Conservation (phyloP, 2,888 invertebrate genomes). For the Argyresthia goedartella region DNA sequence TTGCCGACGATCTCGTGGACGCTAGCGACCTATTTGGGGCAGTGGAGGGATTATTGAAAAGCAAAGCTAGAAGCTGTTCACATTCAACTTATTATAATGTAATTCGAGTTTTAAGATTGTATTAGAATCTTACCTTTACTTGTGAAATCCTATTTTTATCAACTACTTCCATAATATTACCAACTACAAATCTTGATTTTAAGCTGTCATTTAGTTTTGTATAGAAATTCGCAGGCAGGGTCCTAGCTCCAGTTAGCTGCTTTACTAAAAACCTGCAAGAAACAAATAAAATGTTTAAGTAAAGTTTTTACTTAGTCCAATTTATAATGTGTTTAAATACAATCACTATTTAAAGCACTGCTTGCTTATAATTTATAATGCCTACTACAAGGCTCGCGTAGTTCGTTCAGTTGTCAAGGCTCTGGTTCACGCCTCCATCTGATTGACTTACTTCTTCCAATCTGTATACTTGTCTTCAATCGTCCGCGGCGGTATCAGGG, state of each 20-base stretch:
- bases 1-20: constrained; percentile 94
- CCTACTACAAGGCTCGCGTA: too few relatives aligned
- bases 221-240: constrained; percentile 93
- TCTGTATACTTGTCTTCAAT: constrained; percentile 94
- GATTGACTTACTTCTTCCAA: constrained; percentile 83
- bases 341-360: too few relatives aligned
- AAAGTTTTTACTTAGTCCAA: neutral
- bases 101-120: neutral
- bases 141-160: constrained; percentile 96
- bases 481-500: constrained; percentile 92
- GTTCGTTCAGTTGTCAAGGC: too few relatives aligned
- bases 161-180: constrained; percentile 92
- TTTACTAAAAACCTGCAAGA: constrained; percentile 81
- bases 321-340: too few relatives aligned
- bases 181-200: constrained; percentile 85
- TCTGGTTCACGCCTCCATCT: neutral
- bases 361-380: too few relatives aligned
- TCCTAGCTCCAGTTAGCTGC: constrained; percentile 93
- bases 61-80: neutral
- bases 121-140: constrained; percentile 72
- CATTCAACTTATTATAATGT: neutral
- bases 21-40: constrained; percentile 77
- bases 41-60: neutral
- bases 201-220: constrained; percentile 88
- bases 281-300: neutral